A percentile compares a stretch with the other conserved stretches of the same genome.
Evolutionary conservation across 2,888 invertebrate genomes (phyloP).

Genomic region (Dione vanillae): DNA sequence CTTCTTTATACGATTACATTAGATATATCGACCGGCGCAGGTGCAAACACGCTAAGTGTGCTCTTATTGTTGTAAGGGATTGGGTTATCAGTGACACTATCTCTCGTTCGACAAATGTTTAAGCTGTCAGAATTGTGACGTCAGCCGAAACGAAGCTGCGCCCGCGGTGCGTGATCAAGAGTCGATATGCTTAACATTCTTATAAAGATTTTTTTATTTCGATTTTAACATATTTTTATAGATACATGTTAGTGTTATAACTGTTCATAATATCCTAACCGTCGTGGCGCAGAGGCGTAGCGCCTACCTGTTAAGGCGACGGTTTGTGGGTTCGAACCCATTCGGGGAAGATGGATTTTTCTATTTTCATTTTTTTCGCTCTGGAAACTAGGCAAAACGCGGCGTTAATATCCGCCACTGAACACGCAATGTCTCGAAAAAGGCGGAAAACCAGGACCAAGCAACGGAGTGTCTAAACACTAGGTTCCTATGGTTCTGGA

Average conservation of each 20-base stretch:
- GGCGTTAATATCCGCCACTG: too few species aligned
- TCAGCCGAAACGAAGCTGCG: constrained; percentile 74
- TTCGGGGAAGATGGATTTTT: too few species aligned
- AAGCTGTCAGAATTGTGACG: constrained; percentile 83
- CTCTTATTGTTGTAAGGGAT: constrained; percentile 83
- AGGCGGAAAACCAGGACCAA: too few species aligned
- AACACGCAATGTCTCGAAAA: too few species aligned
- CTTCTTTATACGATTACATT: constrained; percentile 62
- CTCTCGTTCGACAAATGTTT: constrained; percentile 82
- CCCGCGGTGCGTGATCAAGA: constrained; percentile 66
- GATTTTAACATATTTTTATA: constrained; percentile 2
- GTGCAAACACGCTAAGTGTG: constrained; percentile 84
- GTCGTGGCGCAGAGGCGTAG: too few species aligned
- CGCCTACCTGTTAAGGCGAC: too few species aligned
- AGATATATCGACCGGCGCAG: constrained; percentile 72
- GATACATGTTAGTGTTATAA: background rate
- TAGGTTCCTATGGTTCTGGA: too few species aligned
- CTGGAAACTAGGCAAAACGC: too few species aligned
- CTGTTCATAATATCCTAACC: background rate
- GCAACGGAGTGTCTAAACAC: too few species aligned
- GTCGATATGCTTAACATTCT: constrained; percentile 61
- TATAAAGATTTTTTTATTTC: constrained; percentile 47
- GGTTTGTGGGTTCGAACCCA: too few species aligned
- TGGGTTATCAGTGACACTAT: constrained; percentile 84
- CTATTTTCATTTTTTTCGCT: too few species aligned